Base-by-base conservation (phyloP, 1,140 invertebrate species). In the Pectinophora gossypiella region DNA sequence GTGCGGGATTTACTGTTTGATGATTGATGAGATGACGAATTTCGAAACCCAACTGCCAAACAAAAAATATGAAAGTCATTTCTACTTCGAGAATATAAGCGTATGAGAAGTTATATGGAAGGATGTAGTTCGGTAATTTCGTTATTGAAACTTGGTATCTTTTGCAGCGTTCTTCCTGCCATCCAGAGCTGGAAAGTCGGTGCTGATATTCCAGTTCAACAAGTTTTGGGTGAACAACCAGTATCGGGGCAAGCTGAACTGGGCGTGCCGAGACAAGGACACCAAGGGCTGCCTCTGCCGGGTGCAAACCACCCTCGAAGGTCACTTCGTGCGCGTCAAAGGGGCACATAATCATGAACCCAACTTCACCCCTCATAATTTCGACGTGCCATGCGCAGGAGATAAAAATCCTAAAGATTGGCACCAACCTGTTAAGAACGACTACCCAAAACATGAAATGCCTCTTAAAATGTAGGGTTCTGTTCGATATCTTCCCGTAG, bases 211-310 rank as follows among this genome's bases (percentile, higher is more conserved):
- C 58, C 57, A 61, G 56, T 63, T 54, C 38, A 87, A 87, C 52
- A 87, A 87, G 51, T 87, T 85, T 58, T 87, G 84, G 84, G 72
- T 85, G 23, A 87, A 87, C 59, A 86, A 85, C 43, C 76, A 78
- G 50, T 87, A 85, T 49, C 62, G 82, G 13, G 74, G 76, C 13
- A 85, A 85, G 54, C 47, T 87, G 51, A 85, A 87, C 54, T 87
- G 84, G 84, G 84, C 84, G 1, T 87, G 84, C 50, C 70, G 79
- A 1, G 84, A 87, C 38, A 87, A 87, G 58, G 84, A 87, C 51
- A 66, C 64, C 0, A 76, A 54, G 45, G 74, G 75, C 15, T 87
- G 84, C 47, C 56, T 83, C 3, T 85, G 81, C 46, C 69, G 84
- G 51, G 82, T 87, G 4, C 81, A 87, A 50, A 87, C 84, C 3